Evolutionary conservation across 1,140 invertebrate species (phyloP).

Genomic region (Saccostrea cuccullata): DNA sequence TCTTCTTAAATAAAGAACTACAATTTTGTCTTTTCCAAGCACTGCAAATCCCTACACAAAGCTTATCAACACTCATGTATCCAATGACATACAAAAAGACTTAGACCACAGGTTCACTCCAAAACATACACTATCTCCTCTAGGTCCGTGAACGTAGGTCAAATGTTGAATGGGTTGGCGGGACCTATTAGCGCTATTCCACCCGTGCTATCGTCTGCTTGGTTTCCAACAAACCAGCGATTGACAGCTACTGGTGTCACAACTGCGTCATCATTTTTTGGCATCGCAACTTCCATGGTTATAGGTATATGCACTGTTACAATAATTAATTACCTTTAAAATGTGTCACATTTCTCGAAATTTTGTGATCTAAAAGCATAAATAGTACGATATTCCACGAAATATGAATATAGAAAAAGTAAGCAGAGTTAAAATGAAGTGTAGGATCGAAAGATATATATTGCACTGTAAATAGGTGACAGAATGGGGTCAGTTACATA

Average conservation of each 20-base stretch:
- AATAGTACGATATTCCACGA: too few species aligned
- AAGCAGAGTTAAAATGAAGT: too few species aligned
- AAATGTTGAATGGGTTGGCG: slow-evolving; percentile 72
- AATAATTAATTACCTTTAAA: not conserved
- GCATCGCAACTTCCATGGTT: slow-evolving; percentile 30
- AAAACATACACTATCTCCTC: not conserved
- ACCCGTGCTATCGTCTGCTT: slow-evolving; percentile 69
- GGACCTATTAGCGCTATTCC: slow-evolving; percentile 69
- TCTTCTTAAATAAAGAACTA: not conserved
- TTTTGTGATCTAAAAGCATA: too few species aligned
- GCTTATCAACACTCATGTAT: not conserved
- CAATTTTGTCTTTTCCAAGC: not conserved
- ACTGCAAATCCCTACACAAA: not conserved
- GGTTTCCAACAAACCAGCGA: slow-evolving; percentile 74
- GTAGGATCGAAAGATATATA: too few species aligned
- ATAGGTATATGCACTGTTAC: slow-evolving; percentile 8
- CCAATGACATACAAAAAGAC: not conserved
- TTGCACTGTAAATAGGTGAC: too few species aligned
- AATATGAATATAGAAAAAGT: too few species aligned
- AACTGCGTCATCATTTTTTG: slow-evolving; percentile 15
- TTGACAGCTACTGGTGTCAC: slow-evolving; percentile 69
- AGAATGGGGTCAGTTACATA: too few species aligned
- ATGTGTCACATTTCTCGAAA: not conserved
- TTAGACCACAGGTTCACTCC: too few species aligned
- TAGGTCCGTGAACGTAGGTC: slow-evolving; percentile 62